phyloP scores from a whole-genome alignment of 2,113 vertebrate genomes.

The Bucco capensis region DNA sequence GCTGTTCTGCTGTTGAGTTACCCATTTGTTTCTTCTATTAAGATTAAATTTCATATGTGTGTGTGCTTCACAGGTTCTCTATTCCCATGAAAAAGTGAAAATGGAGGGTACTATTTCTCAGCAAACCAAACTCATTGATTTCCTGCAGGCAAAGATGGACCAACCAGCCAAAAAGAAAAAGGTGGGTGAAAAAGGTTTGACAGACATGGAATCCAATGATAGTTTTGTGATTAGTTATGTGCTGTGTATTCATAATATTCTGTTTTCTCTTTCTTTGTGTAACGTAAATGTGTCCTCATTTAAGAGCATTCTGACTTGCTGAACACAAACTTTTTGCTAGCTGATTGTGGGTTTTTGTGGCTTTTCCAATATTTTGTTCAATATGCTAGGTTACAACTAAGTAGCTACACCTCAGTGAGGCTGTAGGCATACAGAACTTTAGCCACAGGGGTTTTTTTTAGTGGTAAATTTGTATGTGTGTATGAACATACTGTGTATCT shows the following conservation, averaged over 20 bases:
- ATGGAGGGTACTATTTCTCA: constrained; percentile 99
- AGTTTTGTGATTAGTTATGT: background rate
- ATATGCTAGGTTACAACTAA: background rate
- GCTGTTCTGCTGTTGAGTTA: background rate
- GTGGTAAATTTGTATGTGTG: background rate
- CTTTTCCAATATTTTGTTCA: background rate
- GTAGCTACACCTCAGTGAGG: background rate
- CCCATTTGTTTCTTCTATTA: background rate
- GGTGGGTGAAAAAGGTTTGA: constrained; percentile 73
- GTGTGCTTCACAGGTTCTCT: constrained; percentile 86
- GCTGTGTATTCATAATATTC: constrained; percentile 2
- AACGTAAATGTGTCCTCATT: background rate
- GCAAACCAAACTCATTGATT: constrained; percentile 98
- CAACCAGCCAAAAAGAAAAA: constrained; percentile 99
- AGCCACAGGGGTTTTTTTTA: background rate
- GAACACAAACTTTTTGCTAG: background rate
- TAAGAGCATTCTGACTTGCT: background rate
- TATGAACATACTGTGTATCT: background rate
- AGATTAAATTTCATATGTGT: background rate
- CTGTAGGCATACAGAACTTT: background rate
- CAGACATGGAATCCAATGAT: background rate
- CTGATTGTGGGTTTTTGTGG: background rate
- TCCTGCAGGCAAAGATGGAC: constrained; percentile 98
- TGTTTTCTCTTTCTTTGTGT: background rate
- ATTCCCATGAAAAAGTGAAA: constrained; percentile 99